Evolutionary conservation across 2,113 vertebrate genomes (phyloP), one percentile per base, ranked within the genome.

Genomic region (Dolichotis patagonum): DNA sequence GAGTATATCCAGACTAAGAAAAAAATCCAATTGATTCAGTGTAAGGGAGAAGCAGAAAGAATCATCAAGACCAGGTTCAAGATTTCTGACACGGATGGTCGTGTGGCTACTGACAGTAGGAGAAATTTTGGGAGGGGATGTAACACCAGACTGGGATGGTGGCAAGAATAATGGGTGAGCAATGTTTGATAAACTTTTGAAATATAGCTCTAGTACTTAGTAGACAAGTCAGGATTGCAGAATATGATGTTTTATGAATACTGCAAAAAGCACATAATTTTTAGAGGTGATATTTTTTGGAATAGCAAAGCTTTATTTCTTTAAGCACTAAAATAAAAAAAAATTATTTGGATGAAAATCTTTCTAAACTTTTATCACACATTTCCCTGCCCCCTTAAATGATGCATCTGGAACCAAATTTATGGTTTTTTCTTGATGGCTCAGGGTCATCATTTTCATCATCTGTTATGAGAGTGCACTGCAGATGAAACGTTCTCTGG

Each of bases 361-460:
- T 81, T 92, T 91, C 77, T 71, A 92, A 82, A 92, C 49, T 83
- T 92, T 85, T 90, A 94, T 69, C 82, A 52, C 80, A 56, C 28
- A 49, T 77, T 92, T 91, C 71, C 26, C 88, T 92, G 41, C n/a
- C 58, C 77, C 43, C 67, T 95, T 96, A 89, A 84, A 84, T 58
- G 88, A 80, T 85, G 49, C 63, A 96, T 97, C 62, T 90, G 69
- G 84, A 96, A 71, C 28, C 12, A 67, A 78, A 95, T 94, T 95
- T 56, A 75, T 90, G 26, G 80, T 92, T 94, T 67, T 94, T 80
- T 49, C 69, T 87, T 96, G 52, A 88, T 95, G 88, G 88, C 43
- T 97, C 30, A 77, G 71, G 78, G 88, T 97, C 96, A 90, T 96
- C 77, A n/a, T 60, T 92, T 54, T 41, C 56, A 92, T 95, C 54